A percentile compares a stretch with the other conserved stretches of the same genome.
Conservation (phyloP, 2,113 vertebrate genomes). For the Tricholaema leucomelas region DNA sequence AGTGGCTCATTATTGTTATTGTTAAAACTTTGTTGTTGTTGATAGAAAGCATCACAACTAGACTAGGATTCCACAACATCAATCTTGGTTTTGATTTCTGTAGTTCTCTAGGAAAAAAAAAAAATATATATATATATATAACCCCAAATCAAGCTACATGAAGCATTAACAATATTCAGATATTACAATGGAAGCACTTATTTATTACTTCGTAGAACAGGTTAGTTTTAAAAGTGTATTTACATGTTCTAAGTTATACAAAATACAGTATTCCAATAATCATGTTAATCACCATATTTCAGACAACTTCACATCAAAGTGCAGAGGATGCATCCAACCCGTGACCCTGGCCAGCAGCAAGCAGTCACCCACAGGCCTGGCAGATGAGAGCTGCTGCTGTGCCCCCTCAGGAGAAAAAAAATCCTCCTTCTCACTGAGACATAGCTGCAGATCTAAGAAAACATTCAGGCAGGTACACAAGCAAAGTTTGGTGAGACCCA, state of each 20-base stretch:
- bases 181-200: conserved; percentile 72
- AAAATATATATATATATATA: background rate
- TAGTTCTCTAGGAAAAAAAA: conserved; percentile 51
- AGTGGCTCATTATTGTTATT: conserved; percentile 24
- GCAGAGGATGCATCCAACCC: conserved; percentile 30
- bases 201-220: conserved; percentile 70
- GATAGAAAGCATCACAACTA: conserved; percentile 65
- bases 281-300: conserved; percentile 59
- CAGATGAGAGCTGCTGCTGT: conserved; percentile 13
- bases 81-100: conserved; percentile 63
- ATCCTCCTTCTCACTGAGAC: conserved; percentile 14
- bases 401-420: background rate
- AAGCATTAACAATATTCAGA: conserved; percentile 69
- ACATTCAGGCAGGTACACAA: conserved; percentile 61
- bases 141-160: conserved; percentile 66
- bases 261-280: conserved; percentile 73
- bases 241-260: conserved; percentile 69
- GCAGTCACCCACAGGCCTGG: background rate
- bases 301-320: conserved; percentile 60
- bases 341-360: conserved; percentile 25
- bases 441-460: conserved; percentile 29
- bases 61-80: conserved; percentile 66
- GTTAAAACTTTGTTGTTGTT: conserved; percentile 44
- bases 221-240: conserved; percentile 72
- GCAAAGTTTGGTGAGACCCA: conserved; percentile 57